phyloP scores from a whole-genome alignment of 2,797 vertebrate genomes.

The Gymnothorax javanicus region DNA sequence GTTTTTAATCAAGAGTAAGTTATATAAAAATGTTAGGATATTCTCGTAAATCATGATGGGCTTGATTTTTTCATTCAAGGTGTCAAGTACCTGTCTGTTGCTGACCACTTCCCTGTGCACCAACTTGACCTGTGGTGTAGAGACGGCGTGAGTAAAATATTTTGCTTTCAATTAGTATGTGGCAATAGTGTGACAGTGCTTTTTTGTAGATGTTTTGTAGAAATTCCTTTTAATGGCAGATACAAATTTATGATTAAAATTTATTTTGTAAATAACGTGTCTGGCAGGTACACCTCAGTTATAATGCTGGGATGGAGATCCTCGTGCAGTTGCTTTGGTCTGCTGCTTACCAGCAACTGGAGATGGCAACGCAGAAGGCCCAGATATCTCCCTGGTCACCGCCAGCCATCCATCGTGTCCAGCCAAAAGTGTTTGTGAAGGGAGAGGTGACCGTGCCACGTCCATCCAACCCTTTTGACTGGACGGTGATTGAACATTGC shows the following conservation, averaged over 20 bases:
- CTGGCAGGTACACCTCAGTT: slow-evolving; percentile 6
- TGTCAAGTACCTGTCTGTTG: background rate
- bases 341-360: slow-evolving; percentile 3
- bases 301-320: slow-evolving; percentile 22
- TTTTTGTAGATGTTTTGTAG: too few relatives aligned
- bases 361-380: background rate
- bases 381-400: too few relatives aligned
- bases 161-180: background rate
- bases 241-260: background rate
- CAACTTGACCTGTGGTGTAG: slow-evolving; percentile 8
- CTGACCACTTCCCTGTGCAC: background rate
- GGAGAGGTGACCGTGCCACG: too few relatives aligned
- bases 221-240: background rate
- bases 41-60: too few relatives aligned
- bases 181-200: too few relatives aligned
- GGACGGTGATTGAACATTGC: too few relatives aligned
- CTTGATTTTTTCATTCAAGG: slow-evolving; percentile 7
- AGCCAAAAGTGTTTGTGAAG: too few relatives aligned
- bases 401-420: too few relatives aligned
- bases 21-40: too few relatives aligned
- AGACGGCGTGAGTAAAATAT: slow-evolving; percentile 18
- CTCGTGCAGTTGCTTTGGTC: slow-evolving; percentile 3
- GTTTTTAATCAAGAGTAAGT: too few relatives aligned
- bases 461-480: too few relatives aligned
- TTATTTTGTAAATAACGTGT: background rate